A percentile compares a stretch with the other conserved stretches of the same genome.
Conservation (phyloP, 2,797 vertebrate genomes). For the Phrynocephalus guinanensis region DNA sequence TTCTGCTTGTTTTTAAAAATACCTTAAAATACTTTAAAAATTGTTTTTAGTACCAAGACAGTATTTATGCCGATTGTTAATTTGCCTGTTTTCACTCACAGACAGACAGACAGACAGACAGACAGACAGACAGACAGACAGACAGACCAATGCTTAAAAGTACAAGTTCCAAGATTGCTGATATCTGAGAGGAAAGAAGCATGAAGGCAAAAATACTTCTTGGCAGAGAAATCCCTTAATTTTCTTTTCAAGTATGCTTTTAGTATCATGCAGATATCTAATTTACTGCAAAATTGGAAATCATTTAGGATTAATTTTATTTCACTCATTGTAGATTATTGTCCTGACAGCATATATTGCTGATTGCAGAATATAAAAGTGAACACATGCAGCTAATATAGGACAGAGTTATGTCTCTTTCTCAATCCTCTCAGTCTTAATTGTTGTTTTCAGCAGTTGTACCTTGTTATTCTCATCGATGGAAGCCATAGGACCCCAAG, state of each 20-base stretch:
- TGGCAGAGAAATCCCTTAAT: constrained; percentile 30
- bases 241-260: constrained; percentile 39
- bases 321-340: constrained; percentile 35
- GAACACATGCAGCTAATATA: constrained; percentile 36
- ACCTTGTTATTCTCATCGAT: constrained; percentile 18
- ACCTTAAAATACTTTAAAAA: background rate
- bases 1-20: too few species aligned
- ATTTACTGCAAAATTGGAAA: constrained; percentile 32
- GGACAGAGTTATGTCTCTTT: background rate
- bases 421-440: background rate
- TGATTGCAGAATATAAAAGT: constrained; percentile 24
- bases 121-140: too few species aligned
- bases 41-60: background rate
- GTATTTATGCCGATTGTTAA: background rate
- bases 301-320: constrained; percentile 36
- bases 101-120: too few species aligned
- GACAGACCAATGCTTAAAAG: background rate
- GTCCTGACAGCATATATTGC: background rate
- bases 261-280: constrained; percentile 1
- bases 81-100: background rate
- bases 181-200: constrained; percentile 36
- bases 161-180: background rate
- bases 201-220: constrained; percentile 9
- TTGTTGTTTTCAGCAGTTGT: constrained; percentile 21
- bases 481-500: constrained; percentile 7